Conservation (phyloP, 2,113 vertebrate genomes). For the Pollimyrus isidori region DNA sequence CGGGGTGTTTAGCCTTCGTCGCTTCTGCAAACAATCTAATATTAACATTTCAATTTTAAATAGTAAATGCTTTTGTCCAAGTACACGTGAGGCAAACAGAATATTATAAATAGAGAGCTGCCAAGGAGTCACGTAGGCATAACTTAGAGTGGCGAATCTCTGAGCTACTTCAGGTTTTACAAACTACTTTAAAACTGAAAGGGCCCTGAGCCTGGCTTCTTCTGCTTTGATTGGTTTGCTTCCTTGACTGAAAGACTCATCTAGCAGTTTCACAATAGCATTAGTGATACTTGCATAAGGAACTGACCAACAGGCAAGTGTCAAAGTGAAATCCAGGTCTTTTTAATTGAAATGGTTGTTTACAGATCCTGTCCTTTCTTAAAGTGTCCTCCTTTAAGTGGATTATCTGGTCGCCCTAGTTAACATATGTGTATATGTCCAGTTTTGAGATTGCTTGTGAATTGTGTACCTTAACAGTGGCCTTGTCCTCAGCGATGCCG, state of each 20-base stretch:
- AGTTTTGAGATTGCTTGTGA: constrained; percentile 23
- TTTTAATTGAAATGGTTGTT: background rate
- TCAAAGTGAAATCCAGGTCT: background rate
- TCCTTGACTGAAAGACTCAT: background rate
- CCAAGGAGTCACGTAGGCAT: background rate
- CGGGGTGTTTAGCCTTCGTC: background rate
- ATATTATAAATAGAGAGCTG: background rate
- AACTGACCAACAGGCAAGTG: background rate
- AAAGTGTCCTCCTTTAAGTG: background rate
- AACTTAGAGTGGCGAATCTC: background rate
- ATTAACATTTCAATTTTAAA: background rate
- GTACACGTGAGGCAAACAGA: background rate
- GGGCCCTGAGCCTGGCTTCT: background rate
- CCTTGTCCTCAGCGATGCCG: constrained; percentile 74
- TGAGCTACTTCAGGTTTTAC: background rate
- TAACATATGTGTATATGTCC: background rate
- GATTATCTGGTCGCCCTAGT: background rate
- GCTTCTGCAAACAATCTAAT: background rate
- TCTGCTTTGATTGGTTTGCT: background rate
- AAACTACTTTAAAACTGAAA: background rate
- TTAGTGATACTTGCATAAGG: background rate
- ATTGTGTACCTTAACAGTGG: constrained; percentile 72
- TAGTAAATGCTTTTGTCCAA: background rate
- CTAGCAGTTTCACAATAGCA: background rate
- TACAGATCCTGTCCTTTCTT: background rate